These are phyloP conservation scores for Apomyelois bistriatella DNA, from an alignment of 2,888 invertebrate genomes.

Conservation along the genomic window DNA sequence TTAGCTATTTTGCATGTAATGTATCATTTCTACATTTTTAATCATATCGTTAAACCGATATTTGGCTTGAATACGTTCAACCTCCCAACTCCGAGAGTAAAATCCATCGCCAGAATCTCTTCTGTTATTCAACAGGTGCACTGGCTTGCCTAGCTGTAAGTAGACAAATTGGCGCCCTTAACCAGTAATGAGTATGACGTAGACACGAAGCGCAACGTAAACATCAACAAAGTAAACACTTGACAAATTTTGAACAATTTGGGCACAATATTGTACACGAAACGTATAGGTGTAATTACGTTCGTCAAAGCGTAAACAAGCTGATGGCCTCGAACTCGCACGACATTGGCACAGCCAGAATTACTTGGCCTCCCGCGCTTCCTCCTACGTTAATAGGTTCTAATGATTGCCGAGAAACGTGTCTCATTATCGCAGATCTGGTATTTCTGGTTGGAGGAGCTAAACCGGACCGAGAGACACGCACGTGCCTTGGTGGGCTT, in stretches of 20 bases:
- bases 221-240: conserved; percentile 19
- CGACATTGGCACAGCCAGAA: conserved; percentile 49
- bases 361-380: conserved; percentile 35
- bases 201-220: conserved; percentile 30
- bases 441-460: conserved; percentile 24
- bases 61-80: no score
- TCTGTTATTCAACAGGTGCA: no score
- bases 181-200: no score
- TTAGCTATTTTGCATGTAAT: no score
- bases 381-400: conserved; percentile 19
- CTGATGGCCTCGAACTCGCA: conserved; percentile 53
- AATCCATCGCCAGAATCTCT: no score
- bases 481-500: conserved; percentile 30
- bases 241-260: conserved; percentile 43
- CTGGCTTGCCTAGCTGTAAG: no score
- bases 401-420: conserved; percentile 17
- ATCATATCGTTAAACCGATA: no score
- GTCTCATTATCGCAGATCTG: conserved; percentile 29
- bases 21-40: no score
- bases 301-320: conserved; percentile 55
- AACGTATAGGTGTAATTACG: conserved; percentile 46
- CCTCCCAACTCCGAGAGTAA: no score
- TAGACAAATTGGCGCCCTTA: no score
- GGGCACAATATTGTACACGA: conserved; percentile 48
- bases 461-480: conserved; percentile 16